Conservation (phyloP, 2,113 vertebrate genomes). For the Thomomys bottae region DNA sequence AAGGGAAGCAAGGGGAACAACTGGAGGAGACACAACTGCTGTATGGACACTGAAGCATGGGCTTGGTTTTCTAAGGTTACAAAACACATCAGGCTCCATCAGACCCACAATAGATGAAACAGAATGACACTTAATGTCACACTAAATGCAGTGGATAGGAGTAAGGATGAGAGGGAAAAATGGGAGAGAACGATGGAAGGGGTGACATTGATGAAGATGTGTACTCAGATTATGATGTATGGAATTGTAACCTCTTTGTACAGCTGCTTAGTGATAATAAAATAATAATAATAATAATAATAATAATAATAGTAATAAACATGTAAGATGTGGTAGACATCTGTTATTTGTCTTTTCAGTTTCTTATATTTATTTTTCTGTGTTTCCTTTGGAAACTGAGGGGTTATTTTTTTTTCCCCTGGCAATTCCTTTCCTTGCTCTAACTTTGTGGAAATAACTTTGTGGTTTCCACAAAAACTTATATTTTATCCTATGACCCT, state of each 20-base stretch:
- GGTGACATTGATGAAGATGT: too few relatives aligned
- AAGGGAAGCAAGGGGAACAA: neutral
- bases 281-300: too few relatives aligned
- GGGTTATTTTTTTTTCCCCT: neutral
- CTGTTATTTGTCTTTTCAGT: too few relatives aligned
- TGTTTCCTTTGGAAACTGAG: neutral
- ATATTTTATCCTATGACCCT: neutral
- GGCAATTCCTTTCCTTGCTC: neutral
- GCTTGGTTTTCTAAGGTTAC: neutral
- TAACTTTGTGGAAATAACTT: neutral
- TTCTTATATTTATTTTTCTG: neutral
- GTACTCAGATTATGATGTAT: too few relatives aligned
- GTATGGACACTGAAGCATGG: neutral
- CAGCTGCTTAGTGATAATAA: too few relatives aligned
- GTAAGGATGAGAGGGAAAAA: too few relatives aligned
- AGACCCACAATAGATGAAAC: neutral
- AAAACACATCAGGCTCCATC: neutral
- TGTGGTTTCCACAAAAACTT: constrained; percentile 24
- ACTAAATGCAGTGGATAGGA: neutral
- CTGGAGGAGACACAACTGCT: neutral
- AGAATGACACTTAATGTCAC: neutral
- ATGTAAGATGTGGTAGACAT: too few relatives aligned
- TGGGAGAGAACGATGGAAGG: too few relatives aligned
- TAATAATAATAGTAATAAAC: too few relatives aligned
- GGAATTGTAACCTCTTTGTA: too few relatives aligned